A percentile compares a stretch with the other conserved stretches of the same genome.
phyloP scores from a whole-genome alignment of 2,888 invertebrate species.

The Tenthredo amoena region DNA sequence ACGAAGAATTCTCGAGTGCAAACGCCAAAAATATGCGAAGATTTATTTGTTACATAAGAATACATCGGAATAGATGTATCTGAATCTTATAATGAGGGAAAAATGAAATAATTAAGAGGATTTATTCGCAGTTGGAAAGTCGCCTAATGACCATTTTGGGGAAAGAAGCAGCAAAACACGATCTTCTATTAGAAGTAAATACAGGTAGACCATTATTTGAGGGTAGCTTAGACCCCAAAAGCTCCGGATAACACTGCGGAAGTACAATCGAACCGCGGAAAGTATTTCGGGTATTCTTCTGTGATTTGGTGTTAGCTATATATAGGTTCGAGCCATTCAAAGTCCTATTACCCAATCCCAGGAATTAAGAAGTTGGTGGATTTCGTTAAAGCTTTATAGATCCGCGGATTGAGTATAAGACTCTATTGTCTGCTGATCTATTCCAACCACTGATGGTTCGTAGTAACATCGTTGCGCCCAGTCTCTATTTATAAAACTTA shows the following conservation, averaged over 20 bases:
- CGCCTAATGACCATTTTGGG: slow-evolving; percentile 14
- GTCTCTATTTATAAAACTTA: slow-evolving; percentile 39
- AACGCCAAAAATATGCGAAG: background rate
- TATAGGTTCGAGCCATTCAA: slow-evolving; percentile 39
- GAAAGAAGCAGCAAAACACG: slow-evolving; percentile 1
- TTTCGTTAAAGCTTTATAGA: slow-evolving; percentile 48
- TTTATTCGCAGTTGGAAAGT: background rate
- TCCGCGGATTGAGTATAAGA: slow-evolving; percentile 43
- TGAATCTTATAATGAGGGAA: background rate
- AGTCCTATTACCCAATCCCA: slow-evolving; percentile 35
- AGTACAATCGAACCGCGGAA: slow-evolving; percentile 48
- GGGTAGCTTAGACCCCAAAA: slow-evolving; percentile 37
- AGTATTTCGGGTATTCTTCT: slow-evolving; percentile 49
- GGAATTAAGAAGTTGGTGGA: slow-evolving; percentile 47
- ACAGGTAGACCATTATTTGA: slow-evolving; percentile 31
- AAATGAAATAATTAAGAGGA: background rate
- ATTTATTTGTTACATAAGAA: background rate
- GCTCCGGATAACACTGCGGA: slow-evolving; percentile 36
- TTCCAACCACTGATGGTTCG: slow-evolving; percentile 15
- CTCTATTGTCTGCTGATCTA: slow-evolving; percentile 50
- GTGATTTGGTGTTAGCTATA: slow-evolving; percentile 42
- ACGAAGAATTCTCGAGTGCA: background rate
- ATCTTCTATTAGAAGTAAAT: slow-evolving; percentile 33
- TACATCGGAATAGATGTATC: background rate
- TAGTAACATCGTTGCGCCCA: slow-evolving; percentile 1